Percentiles rank a stretch among this genome's conserved stretches.
These are phyloP conservation scores for Galeruca laticollis DNA, from an alignment of 2,888 invertebrate species.

Conservation along the genomic window DNA sequence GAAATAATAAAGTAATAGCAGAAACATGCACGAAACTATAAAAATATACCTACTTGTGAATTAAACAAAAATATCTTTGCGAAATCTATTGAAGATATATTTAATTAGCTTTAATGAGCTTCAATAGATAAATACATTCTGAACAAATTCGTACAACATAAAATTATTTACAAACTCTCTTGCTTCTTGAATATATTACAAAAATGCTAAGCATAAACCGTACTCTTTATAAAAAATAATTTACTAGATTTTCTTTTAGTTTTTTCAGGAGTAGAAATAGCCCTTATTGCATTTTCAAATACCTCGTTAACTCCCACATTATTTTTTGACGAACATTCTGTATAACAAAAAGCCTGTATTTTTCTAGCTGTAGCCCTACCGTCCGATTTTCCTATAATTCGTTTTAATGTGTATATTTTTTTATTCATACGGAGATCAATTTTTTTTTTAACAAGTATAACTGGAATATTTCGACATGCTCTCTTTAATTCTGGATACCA, in stretches of 20 bases:
- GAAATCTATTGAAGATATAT: too few relatives aligned
- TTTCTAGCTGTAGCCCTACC: neutral
- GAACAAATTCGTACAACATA: neutral
- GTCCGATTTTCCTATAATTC: neutral
- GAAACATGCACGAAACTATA: too few relatives aligned
- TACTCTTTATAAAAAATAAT: constrained; percentile 5
- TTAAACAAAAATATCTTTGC: too few relatives aligned
- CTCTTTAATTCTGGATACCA: constrained; percentile 12
- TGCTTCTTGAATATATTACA: neutral
- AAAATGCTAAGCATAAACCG: neutral
- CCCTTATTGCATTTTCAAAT: constrained; percentile 7
- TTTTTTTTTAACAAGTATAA: constrained; percentile 9
- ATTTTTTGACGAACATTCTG: constrained; percentile 14
- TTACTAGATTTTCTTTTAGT: neutral
- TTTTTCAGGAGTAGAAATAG: neutral
- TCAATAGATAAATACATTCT: neutral
- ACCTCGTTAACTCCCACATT: constrained; percentile 8
- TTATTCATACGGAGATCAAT: constrained; percentile 6
- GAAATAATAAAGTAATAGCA: too few relatives aligned
- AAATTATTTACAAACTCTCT: neutral
- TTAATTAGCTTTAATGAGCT: too few relatives aligned
- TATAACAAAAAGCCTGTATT: constrained; percentile 11
- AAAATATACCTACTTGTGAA: too few relatives aligned
- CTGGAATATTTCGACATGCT: neutral
- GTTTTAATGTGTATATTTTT: neutral